Conservation (phyloP, 2,113 vertebrate genomes). For the Andinoacara biseriatus region DNA sequence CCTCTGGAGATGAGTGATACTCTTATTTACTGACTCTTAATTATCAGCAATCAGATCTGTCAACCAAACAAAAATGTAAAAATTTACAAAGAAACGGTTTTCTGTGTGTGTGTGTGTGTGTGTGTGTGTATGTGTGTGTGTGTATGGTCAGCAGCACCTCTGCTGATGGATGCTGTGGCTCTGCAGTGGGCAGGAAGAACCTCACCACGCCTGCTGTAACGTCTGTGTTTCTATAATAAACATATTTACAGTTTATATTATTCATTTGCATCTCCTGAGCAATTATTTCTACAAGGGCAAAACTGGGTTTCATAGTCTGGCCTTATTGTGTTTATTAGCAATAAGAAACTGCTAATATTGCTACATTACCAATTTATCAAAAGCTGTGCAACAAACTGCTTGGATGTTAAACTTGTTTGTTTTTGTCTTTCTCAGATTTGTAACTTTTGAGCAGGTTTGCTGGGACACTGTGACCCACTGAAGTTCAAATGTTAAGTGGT, state of each 20-base stretch:
- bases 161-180: too few relatives aligned
- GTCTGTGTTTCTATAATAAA: neutral
- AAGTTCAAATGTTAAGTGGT: rapidly evolving
- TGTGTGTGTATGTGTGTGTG: neutral
- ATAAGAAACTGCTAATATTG: too few relatives aligned
- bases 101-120: neutral
- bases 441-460: too few relatives aligned
- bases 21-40: neutral
- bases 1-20: neutral
- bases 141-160: neutral
- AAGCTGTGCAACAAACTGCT: neutral
- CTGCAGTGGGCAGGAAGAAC: neutral
- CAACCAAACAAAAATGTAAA: neutral
- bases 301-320: neutral
- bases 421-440: too few relatives aligned
- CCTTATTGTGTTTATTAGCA: neutral
- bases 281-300: neutral
- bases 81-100: neutral
- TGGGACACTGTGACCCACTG: neutral
- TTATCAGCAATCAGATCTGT: neutral
- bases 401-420: neutral
- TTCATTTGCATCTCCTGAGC: neutral
- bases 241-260: neutral
- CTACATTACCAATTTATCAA: rapidly evolving
- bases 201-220: neutral